Conservation (phyloP, 2,888 invertebrate species). For the Synergus japonicus region DNA sequence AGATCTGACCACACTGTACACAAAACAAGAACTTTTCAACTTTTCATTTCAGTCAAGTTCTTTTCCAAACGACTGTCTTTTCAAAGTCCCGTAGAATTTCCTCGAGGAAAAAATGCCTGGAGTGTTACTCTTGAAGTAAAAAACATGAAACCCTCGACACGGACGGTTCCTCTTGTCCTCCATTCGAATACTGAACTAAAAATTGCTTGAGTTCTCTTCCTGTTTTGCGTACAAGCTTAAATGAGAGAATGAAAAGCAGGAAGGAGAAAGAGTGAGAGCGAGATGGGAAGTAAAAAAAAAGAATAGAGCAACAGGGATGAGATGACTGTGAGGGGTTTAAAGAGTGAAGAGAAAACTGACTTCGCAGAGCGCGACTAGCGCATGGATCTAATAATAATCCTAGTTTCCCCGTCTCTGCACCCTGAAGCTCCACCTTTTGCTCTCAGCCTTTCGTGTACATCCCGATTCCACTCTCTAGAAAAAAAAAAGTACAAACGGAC, state of each 20-base stretch:
- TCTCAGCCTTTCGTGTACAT: constrained; percentile 33
- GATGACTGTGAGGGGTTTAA: constrained; percentile 5
- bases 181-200: constrained; percentile 12
- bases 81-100: constrained; percentile 3
- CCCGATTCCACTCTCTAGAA: constrained; percentile 23
- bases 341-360: constrained; percentile 45
- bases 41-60: not conserved
- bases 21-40: constrained; percentile 6
- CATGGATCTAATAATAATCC: constrained; percentile 56
- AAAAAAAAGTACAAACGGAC: constrained; percentile 28
- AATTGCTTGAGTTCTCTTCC: constrained; percentile 39
- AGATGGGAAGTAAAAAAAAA: constrained; percentile 34
- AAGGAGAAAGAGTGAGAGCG: constrained; percentile 31
- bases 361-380: constrained; percentile 59
- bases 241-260: constrained; percentile 25
- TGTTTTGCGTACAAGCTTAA: constrained; percentile 7
- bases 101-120: constrained; percentile 13
- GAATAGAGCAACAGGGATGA: constrained; percentile 18
- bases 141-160: constrained; percentile 31
- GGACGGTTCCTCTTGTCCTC: constrained; percentile 22
- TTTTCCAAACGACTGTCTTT: constrained; percentile 31
- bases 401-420: constrained; percentile 51
- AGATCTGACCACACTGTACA: not conserved
- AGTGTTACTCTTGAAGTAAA: constrained; percentile 37
- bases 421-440: constrained; percentile 20